These are phyloP conservation scores for Sphenodon punctatus DNA, from an alignment of 2,797 vertebrate genomes.

Conservation along the genomic window DNA sequence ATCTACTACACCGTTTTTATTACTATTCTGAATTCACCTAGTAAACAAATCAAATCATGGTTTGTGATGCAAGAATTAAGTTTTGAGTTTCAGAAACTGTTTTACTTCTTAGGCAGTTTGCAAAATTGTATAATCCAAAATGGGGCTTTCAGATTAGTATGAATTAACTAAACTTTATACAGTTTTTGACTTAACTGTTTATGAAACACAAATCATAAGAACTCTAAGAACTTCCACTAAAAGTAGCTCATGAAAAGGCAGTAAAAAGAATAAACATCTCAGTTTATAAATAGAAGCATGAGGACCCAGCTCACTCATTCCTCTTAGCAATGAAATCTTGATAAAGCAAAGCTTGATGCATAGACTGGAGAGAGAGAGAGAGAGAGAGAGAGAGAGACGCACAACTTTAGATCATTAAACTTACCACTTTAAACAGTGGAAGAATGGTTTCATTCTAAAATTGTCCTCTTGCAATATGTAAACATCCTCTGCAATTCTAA, in stretches of 20 bases:
- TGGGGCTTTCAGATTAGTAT: background rate
- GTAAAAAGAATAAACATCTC: background rate
- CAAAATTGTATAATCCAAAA: background rate
- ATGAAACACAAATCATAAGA: background rate
- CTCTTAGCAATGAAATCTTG: background rate
- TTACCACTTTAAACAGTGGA: constrained; percentile 18
- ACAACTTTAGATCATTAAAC: background rate
- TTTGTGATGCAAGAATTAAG: background rate
- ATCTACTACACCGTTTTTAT: background rate
- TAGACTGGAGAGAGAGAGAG: no score
- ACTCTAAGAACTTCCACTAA: background rate
- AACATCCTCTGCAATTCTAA: background rate
- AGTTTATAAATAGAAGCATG: background rate
- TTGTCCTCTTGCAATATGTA: background rate
- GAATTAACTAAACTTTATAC: background rate
- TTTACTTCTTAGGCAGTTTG: background rate
- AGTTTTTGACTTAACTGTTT: background rate
- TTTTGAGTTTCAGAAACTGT: accelerated
- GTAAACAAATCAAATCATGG: background rate
- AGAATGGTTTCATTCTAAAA: background rate
- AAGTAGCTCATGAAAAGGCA: background rate
- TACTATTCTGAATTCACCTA: background rate
- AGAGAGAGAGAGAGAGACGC: background rate
- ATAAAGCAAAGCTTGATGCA: background rate
- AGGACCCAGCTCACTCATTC: background rate